Conservation (phyloP, 2,113 vertebrate species). For the Sialia sialis region DNA sequence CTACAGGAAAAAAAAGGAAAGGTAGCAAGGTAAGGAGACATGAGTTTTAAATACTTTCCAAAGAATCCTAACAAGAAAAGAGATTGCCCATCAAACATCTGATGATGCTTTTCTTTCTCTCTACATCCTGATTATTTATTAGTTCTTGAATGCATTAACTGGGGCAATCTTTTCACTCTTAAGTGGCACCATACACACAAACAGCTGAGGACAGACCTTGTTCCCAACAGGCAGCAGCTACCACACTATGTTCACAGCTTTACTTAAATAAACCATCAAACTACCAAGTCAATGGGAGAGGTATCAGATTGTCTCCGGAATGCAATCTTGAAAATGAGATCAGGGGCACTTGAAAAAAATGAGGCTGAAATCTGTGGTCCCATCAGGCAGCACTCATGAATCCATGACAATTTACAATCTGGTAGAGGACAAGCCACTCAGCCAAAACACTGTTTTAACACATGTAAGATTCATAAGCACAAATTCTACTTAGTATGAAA, state of each 20-base stretch:
- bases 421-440: background rate
- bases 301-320: background rate
- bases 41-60: background rate
- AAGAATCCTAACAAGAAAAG: background rate
- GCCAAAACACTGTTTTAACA: background rate
- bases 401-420: background rate
- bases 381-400: background rate
- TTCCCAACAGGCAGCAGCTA: background rate
- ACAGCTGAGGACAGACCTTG: background rate
- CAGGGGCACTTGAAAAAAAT: background rate
- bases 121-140: background rate
- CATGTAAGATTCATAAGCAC: background rate
- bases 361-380: background rate
- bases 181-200: background rate
- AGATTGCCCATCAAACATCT: background rate
- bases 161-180: background rate
- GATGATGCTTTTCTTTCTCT: background rate
- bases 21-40: background rate
- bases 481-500: background rate
- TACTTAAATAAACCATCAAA: background rate
- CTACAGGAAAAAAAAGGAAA: conserved; percentile 63
- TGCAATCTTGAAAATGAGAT: background rate
- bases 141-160: background rate
- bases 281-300: background rate
- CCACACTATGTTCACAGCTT: background rate